phyloP scores from a whole-genome alignment of 2,797 vertebrate species.

The Bovichtus variegatus region DNA sequence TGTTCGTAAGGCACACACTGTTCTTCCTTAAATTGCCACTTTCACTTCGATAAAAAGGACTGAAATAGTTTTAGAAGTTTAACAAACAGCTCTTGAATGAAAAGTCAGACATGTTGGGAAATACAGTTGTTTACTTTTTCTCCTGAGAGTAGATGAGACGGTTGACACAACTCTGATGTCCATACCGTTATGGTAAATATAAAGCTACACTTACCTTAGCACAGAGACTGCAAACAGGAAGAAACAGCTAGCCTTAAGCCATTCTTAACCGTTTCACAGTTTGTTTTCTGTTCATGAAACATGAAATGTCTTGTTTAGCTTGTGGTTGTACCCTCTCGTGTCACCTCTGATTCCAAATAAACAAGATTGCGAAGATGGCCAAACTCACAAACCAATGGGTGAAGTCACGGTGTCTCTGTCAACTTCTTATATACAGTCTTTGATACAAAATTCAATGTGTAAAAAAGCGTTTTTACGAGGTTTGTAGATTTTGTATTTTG shows the following conservation, averaged over 20 bases:
- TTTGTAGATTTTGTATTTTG: too few relatives aligned
- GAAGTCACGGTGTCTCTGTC: too few relatives aligned
- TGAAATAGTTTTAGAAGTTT: neutral
- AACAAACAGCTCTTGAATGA: neutral
- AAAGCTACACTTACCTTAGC: neutral
- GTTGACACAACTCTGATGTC: neutral
- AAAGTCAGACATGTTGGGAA: neutral
- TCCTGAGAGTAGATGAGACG: neutral
- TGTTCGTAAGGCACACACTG: too few relatives aligned
- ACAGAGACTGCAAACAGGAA: neutral
- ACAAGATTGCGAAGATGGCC: too few relatives aligned
- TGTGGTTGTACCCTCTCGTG: too few relatives aligned
- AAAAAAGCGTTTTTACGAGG: neutral
- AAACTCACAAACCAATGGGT: too few relatives aligned
- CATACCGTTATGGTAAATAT: neutral
- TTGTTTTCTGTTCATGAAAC: too few relatives aligned
- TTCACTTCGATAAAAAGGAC: neutral
- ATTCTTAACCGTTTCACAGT: too few relatives aligned
- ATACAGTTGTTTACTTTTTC: neutral
- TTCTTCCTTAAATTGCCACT: neutral
- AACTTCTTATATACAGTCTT: too few relatives aligned
- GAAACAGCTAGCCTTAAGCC: too few relatives aligned
- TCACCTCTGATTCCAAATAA: too few relatives aligned
- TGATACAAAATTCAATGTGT: neutral
- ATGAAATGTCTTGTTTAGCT: too few relatives aligned